These are phyloP conservation scores for Otolemur garnettii DNA, from an alignment of 2,113 vertebrate species.

Conservation along the genomic window DNA sequence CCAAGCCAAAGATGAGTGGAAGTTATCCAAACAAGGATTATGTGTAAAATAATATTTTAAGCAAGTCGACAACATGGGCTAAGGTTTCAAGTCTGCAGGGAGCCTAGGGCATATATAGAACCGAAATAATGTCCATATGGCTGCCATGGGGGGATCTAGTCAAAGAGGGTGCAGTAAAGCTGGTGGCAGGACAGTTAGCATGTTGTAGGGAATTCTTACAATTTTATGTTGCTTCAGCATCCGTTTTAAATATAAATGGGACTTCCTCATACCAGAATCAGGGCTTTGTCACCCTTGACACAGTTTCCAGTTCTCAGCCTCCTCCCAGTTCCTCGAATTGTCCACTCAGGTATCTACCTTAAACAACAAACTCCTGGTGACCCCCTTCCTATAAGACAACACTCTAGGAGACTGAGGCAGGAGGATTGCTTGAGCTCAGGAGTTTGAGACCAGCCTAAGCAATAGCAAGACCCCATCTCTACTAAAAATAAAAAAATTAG, in stretches of 20 bases:
- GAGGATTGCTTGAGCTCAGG: too few species aligned
- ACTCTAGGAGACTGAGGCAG: too few species aligned
- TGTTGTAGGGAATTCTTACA: background rate
- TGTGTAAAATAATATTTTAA: conserved; percentile 36
- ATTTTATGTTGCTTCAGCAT: background rate
- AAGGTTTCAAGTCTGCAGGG: background rate
- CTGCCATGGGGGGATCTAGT: background rate
- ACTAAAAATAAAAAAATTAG: too few species aligned
- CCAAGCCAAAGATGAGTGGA: background rate
- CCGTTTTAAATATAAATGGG: background rate
- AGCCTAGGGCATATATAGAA: background rate
- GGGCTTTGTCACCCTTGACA: background rate
- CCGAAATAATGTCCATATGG: background rate
- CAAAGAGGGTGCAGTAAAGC: background rate
- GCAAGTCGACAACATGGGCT: background rate
- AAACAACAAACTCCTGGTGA: background rate
- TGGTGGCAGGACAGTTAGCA: background rate
- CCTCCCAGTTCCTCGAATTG: background rate
- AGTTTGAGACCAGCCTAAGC: too few species aligned
- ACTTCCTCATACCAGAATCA: background rate
- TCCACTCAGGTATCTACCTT: background rate
- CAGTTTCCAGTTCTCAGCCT: background rate
- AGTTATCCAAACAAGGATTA: background rate
- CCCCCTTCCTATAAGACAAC: background rate
- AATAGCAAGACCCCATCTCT: too few species aligned